Evolutionary conservation across 2,113 vertebrate genomes (phyloP).

Genomic region (Chloropsis cyanopogon): DNA sequence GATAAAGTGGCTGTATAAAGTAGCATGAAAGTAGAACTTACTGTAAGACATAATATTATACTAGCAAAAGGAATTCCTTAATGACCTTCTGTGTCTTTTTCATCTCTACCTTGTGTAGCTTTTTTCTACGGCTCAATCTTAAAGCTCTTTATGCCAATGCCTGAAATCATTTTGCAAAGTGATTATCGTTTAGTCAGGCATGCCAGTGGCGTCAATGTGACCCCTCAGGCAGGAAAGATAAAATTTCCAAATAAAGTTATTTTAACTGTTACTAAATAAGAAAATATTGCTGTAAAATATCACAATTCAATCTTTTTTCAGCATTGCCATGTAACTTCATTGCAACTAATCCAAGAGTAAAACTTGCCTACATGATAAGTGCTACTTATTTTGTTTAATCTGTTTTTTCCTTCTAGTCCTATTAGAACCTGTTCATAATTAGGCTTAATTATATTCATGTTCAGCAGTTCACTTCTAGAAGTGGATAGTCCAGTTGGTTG

Average conservation of each 20-base stretch:
- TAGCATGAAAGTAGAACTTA: not conserved
- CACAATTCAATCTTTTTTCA: not conserved
- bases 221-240: not conserved
- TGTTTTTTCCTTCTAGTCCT: not conserved
- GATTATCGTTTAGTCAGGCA: not conserved
- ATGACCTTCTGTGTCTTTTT: not conserved
- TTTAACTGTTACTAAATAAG: not conserved
- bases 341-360: not conserved
- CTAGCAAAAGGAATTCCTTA: not conserved
- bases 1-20: not conserved
- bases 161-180: not conserved
- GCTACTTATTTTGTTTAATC: not conserved
- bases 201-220: not conserved
- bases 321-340: not conserved
- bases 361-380: not conserved
- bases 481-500: not conserved
- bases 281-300: not conserved
- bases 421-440: not conserved
- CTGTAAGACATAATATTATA: not conserved
- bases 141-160: not conserved
- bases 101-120: not conserved
- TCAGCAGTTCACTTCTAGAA: not conserved
- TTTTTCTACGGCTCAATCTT: not conserved
- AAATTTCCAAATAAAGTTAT: not conserved
- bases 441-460: not conserved